These are phyloP conservation scores for Brassicogethes aeneus DNA, from an alignment of 2,888 invertebrate genomes.

Conservation along the genomic window DNA sequence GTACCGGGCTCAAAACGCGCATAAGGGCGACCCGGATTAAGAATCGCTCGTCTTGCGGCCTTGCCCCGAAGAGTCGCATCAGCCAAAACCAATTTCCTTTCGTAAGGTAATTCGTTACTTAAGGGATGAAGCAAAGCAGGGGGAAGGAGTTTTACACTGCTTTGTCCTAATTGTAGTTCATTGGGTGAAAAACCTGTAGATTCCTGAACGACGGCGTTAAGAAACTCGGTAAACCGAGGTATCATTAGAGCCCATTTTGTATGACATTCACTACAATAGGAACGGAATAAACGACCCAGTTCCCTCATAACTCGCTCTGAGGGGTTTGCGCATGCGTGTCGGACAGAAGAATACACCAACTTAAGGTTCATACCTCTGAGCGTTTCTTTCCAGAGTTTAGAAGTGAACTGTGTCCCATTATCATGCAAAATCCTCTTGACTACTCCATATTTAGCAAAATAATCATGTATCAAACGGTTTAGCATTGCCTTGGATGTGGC, in stretches of 20 bases:
- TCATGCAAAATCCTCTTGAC: too few species aligned
- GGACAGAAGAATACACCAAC: not conserved
- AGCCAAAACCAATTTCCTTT: slow-evolving; percentile 1
- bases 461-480: not conserved
- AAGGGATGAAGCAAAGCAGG: not conserved
- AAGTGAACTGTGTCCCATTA: not conserved
- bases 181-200: slow-evolving; percentile 4
- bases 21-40: not conserved
- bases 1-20: too few species aligned
- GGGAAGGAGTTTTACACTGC: not conserved
- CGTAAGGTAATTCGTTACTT: not conserved
- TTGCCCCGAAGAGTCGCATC: slow-evolving; percentile 1
- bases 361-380: not conserved
- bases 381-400: not conserved
- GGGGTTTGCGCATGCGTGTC: too few species aligned
- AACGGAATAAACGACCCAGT: not conserved
- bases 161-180: slow-evolving; percentile 1
- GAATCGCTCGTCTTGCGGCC: not conserved
- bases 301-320: not conserved
- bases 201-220: slow-evolving; percentile 3
- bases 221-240: not conserved
- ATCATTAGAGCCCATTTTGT: not conserved
- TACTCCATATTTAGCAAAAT: too few species aligned
- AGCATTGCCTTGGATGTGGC: not conserved
- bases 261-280: not conserved